A percentile compares a stretch with the other conserved stretches of the same genome.
phyloP scores from a whole-genome alignment of 2,888 invertebrate genomes.

The Cloeon dipterum region DNA sequence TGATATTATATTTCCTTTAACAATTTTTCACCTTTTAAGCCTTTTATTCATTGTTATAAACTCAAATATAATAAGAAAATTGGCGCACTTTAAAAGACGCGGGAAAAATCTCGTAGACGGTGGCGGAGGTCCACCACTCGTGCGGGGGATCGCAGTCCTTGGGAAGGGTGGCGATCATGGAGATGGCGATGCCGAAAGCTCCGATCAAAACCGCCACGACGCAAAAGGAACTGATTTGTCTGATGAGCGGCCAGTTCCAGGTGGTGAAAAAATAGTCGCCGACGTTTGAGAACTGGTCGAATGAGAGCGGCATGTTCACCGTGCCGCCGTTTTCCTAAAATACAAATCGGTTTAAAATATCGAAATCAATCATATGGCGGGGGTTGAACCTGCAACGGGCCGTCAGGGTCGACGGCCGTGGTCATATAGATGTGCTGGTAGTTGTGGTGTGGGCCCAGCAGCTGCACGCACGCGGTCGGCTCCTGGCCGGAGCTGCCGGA shows the following conservation, averaged over 20 bases:
- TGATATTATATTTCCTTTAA: no score
- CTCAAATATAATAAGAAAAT: no score
- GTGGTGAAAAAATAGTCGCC: slow-evolving; percentile 30
- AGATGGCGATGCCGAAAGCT: slow-evolving; percentile 46
- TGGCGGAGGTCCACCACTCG: slow-evolving; percentile 61
- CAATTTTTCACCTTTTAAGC: no score
- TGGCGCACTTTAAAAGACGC: slow-evolving; percentile 55
- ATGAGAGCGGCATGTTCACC: slow-evolving; percentile 18
- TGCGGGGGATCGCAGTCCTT: slow-evolving; percentile 27
- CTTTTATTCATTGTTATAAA: no score
- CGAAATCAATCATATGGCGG: neutral
- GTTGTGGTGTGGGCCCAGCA: slow-evolving; percentile 10
- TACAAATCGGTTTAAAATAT: slow-evolving; percentile 10
- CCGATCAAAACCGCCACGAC: slow-evolving; percentile 46
- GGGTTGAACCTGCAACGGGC: slow-evolving; percentile 6
- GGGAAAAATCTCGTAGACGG: slow-evolving; percentile 70
- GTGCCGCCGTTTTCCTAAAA: slow-evolving; percentile 22
- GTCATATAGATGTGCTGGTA: slow-evolving; percentile 9
- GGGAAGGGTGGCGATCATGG: slow-evolving; percentile 47
- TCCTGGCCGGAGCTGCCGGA: slow-evolving; percentile 12
- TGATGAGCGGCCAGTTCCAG: slow-evolving; percentile 65
- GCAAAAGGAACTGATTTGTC: slow-evolving; percentile 48
- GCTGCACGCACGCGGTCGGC: slow-evolving; percentile 11
- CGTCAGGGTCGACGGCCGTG: slow-evolving; percentile 6
- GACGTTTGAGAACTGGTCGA: slow-evolving; percentile 19